These are phyloP conservation scores for Rousettus madagascariensis DNA, from an alignment of 2,797 vertebrate genomes.

Conservation along the genomic window DNA sequence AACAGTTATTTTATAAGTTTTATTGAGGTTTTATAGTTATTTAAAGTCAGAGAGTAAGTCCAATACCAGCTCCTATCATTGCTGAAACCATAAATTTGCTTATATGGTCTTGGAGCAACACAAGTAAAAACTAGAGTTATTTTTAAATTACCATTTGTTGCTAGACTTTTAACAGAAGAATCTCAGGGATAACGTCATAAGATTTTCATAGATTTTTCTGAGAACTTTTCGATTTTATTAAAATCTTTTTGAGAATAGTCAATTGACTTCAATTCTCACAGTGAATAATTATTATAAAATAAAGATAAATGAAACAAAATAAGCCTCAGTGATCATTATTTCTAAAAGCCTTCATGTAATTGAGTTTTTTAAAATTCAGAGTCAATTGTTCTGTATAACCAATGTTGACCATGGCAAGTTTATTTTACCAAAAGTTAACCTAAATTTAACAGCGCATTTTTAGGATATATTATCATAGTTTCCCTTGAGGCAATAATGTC, in stretches of 20 bases:
- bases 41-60: background rate
- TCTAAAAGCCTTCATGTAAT: slow-evolving; percentile 38
- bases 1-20: background rate
- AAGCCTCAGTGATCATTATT: slow-evolving; percentile 38
- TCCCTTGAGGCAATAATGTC: background rate
- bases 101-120: background rate
- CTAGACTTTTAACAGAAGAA: slow-evolving; percentile 16
- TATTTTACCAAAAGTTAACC: slow-evolving; percentile 54
- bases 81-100: background rate
- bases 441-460: slow-evolving; percentile 20
- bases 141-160: slow-evolving; percentile 43
- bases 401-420: slow-evolving; percentile 38
- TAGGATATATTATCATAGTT: background rate
- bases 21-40: background rate
- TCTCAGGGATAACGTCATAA: slow-evolving; percentile 6
- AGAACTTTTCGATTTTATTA: slow-evolving; percentile 69
- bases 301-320: slow-evolving; percentile 62
- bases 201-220: slow-evolving; percentile 47
- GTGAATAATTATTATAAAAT: slow-evolving; percentile 55
- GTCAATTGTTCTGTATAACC: slow-evolving; percentile 9
- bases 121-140: background rate
- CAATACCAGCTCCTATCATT: background rate
- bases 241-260: slow-evolving; percentile 62
- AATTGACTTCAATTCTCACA: slow-evolving; percentile 46
- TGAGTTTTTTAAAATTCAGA: slow-evolving; percentile 55